Conservation (phyloP, 2,797 vertebrate genomes). For the Caiman crocodilus region DNA sequence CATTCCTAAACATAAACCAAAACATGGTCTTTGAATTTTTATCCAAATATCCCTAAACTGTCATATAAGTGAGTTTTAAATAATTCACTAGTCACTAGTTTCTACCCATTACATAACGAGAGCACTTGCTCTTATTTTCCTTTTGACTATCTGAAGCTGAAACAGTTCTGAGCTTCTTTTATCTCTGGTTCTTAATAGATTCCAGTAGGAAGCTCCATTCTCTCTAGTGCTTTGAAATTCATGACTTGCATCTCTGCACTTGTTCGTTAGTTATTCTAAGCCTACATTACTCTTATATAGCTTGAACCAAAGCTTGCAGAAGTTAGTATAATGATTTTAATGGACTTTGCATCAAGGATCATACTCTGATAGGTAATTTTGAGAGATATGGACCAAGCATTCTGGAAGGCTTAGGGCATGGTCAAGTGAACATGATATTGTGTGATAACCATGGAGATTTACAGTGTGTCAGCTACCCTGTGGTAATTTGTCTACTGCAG, state of each 20-base stretch:
- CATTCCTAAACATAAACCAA: no score
- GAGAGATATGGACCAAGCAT: background rate
- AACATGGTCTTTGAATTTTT: no score
- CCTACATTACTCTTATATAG: background rate
- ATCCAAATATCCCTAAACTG: no score
- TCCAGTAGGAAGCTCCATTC: background rate
- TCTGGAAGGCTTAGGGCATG: background rate
- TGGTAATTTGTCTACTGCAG: no score
- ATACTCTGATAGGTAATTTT: background rate
- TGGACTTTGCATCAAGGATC: background rate
- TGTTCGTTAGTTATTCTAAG: background rate
- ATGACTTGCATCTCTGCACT: background rate
- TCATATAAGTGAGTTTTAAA: no score
- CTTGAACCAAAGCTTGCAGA: background rate
- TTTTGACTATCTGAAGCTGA: background rate
- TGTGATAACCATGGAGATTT: no score
- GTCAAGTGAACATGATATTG: no score
- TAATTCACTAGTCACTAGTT: no score
- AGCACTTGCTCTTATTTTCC: background rate
- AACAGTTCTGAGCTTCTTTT: background rate
- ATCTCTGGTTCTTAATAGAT: background rate
- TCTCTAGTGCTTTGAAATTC: background rate
- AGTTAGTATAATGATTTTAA: background rate
- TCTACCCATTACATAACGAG: background rate
- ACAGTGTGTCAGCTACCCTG: no score